Evolutionary conservation across 1,140 invertebrate species (phyloP), one percentile per base, ranked within the genome.

Genomic region (Platyscapa corneri): DNA sequence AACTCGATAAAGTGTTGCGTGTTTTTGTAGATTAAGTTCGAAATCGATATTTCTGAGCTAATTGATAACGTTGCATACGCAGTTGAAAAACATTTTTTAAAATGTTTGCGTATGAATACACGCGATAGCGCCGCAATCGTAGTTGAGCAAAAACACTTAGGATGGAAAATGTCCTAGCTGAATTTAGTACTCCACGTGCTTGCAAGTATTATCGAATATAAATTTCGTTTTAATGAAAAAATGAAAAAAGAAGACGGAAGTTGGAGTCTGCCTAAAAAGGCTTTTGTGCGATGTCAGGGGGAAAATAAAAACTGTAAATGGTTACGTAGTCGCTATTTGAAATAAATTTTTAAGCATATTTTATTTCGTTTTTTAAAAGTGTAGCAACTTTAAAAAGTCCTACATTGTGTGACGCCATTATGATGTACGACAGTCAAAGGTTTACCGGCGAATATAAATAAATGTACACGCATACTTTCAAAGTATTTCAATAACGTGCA

Each of bases 1-100:
- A 60, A 32, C 12, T 7, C 64, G 23, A 6, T 7, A 37, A 5
- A 75, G 53, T 27, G 27, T 49, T 49, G 20, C 23, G 46, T 6
- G 23, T 49, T 64, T 83, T 75, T 30, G 70, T 27, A 75, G 46
- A 76, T 83, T 83, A 76, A 76, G 42, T 49, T 75, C 12, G 46
- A 49, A 84, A 84, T 84, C 64, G n/a, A 67, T 84, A 84, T 70
- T 53, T 53, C 30, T 5, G 42, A 67, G 34, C 82, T 84, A 78
- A 84, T 84, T 84, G 46, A 84, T 84, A 70, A 53, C 39, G 27
- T 34, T 30, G 14, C 70, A 49, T n/a, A 20, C 2, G n/a, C 23
- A 42, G 77, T 65, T 14, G 49, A 34, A 64, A 65, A 70, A 53
- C 27, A 34, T 72, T 32, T 39, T 78, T 16, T 10, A 84, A 78